These are phyloP conservation scores for Meloidogyne floridensis DNA, from an alignment of 1,140 invertebrate genomes.

Conservation along the genomic window DNA sequence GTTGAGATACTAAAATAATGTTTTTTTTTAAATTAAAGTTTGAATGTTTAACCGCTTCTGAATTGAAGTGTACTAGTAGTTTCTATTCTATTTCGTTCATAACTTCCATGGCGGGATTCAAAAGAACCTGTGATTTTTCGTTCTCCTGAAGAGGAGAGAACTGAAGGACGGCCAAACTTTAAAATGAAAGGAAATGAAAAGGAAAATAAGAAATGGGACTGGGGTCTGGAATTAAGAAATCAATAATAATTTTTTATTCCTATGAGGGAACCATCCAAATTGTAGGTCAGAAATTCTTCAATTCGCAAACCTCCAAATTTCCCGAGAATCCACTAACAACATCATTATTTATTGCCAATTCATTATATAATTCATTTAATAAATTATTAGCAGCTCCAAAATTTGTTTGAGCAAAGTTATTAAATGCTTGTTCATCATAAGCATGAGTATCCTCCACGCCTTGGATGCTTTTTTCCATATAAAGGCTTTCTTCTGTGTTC, in stretches of 20 bases:
- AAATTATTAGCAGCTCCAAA: conserved; percentile 35
- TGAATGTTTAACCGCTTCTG: background rate
- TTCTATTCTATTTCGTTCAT: conserved; percentile 5
- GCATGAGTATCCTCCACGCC: conserved; percentile 26
- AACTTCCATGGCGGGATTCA: conserved; percentile 33
- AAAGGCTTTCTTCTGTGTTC: conserved; percentile 34
- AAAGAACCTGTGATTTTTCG: conserved; percentile 36
- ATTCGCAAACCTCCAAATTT: background rate
- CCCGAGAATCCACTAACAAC: background rate
- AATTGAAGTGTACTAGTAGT: conserved; percentile 3
- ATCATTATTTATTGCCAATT: conserved; percentile 23
- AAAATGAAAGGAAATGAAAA: too few species aligned
- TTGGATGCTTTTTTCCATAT: conserved; percentile 34
- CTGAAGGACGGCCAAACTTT: conserved; percentile 25
- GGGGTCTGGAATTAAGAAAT: too few species aligned
- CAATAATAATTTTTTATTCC: background rate
- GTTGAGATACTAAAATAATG: conserved; percentile 26
- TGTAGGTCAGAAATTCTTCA: background rate
- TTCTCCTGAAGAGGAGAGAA: conserved; percentile 15
- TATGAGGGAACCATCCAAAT: too few species aligned
- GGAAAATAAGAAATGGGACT: too few species aligned
- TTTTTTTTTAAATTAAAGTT: background rate
- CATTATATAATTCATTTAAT: conserved; percentile 41
- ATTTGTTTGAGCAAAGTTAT: conserved; percentile 33
- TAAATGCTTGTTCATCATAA: conserved; percentile 35